Percentiles rank a stretch among this genome's conserved stretches.
Conservation (phyloP, 2,113 vertebrate genomes). For the Sylvia atricapilla region DNA sequence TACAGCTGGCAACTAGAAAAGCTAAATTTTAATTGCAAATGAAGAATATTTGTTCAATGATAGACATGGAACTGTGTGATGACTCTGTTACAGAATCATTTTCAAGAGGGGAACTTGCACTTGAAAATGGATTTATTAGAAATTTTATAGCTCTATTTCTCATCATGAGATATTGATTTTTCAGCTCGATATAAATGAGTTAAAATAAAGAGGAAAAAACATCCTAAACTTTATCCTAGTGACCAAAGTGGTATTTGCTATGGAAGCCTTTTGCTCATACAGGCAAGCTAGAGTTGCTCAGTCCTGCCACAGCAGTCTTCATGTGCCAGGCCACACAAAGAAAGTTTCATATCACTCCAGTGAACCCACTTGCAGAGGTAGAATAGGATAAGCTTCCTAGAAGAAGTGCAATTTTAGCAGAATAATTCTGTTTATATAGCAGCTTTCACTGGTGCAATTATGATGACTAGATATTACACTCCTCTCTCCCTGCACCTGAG, state of each 20-base stretch:
- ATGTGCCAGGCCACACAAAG: not conserved
- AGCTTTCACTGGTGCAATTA: constrained; percentile 54
- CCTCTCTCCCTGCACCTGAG: constrained; percentile 42
- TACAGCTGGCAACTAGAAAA: not conserved
- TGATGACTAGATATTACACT: constrained; percentile 54
- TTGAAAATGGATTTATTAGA: constrained; percentile 47
- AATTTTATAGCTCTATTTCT: constrained; percentile 45
- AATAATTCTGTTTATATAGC: constrained; percentile 60
- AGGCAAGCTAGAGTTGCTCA: not conserved
- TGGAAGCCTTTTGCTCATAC: not conserved
- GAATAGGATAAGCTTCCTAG: not conserved
- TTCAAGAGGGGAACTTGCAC: not conserved
- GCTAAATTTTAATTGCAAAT: not conserved
- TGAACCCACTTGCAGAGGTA: not conserved
- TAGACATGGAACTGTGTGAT: not conserved
- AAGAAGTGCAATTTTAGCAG: constrained; percentile 58
- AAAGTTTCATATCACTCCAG: not conserved
- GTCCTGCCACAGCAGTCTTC: not conserved
- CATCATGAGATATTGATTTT: constrained; percentile 52
- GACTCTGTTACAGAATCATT: not conserved
- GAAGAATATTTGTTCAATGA: not conserved
- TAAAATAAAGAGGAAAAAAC: not conserved
- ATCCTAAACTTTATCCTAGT: not conserved
- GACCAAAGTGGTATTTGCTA: not conserved
- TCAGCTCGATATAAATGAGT: constrained; percentile 12